Evolutionary conservation across 2,797 vertebrate genomes (phyloP).

Genomic region (Melanotaenia nigrans): DNA sequence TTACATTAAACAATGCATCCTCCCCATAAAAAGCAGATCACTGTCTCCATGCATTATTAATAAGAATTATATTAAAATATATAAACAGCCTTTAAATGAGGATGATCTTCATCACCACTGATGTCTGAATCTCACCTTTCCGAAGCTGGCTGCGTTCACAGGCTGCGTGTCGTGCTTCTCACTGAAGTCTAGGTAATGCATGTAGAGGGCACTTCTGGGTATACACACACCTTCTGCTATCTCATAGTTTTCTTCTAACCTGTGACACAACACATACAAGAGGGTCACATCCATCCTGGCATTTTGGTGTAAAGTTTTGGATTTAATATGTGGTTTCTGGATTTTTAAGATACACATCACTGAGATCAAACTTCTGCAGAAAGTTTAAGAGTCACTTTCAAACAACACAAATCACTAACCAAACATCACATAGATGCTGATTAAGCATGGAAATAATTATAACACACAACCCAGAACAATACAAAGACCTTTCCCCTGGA

Average conservation of each 20-base stretch:
- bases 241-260: conserved; percentile 99
- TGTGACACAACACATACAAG: conserved; percentile 64
- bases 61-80: not conserved
- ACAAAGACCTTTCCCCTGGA: not conserved
- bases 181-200: conserved; percentile 99
- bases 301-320: not conserved
- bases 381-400: not conserved
- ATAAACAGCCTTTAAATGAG: not conserved
- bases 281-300: not conserved
- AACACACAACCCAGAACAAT: not conserved
- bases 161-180: conserved; percentile 98
- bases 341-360: not conserved
- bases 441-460: not conserved
- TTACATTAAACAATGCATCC: conserved; percentile 1
- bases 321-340: not conserved
- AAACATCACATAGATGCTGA: not conserved
- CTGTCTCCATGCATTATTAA: not conserved
- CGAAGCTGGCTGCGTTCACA: conserved; percentile 98
- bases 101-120: not conserved
- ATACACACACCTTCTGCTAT: conserved; percentile 99
- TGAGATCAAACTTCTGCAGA: not conserved
- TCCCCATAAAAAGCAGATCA: not conserved
- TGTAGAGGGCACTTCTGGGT: conserved; percentile 97
- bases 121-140: conserved; percentile 87
- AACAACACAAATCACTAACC: not conserved